phyloP scores from a whole-genome alignment of 2,888 invertebrate species.

The Antheraea yamamai region DNA sequence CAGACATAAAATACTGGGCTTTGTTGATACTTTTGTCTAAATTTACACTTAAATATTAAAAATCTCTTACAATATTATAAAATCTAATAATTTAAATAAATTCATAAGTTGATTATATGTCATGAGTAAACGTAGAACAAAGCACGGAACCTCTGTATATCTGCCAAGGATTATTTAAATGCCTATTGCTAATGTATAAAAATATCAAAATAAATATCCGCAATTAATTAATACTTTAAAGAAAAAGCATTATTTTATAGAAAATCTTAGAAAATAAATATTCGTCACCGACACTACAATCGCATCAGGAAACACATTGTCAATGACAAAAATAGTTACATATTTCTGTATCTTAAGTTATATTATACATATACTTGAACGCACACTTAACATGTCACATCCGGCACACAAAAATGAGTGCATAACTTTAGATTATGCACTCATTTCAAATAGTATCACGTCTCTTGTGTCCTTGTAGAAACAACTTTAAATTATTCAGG shows the following conservation, averaged over 20 bases:
- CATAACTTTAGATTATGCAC: too few relatives aligned
- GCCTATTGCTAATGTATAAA: constrained; percentile 20
- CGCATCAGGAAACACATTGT: neutral
- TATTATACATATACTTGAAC: too few relatives aligned
- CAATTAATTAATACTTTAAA: constrained; percentile 20
- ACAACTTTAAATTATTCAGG: too few relatives aligned
- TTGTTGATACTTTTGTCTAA: constrained; percentile 11
- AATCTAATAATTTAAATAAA: constrained; percentile 36
- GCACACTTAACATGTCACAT: too few relatives aligned
- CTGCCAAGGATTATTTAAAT: constrained; percentile 44
- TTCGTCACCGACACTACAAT: neutral
- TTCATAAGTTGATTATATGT: constrained; percentile 46
- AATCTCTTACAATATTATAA: neutral
- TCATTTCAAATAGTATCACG: too few relatives aligned
- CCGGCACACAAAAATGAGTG: too few relatives aligned
- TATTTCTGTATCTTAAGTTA: too few relatives aligned
- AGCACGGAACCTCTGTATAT: constrained; percentile 44
- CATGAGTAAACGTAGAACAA: constrained; percentile 44
- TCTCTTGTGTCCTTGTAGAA: too few relatives aligned
- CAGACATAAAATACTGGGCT: constrained; percentile 21
- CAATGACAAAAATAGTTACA: neutral
- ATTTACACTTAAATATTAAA: neutral
- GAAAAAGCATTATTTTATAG: neutral
- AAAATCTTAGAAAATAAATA: neutral
- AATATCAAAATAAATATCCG: constrained; percentile 57